These are phyloP conservation scores for Poecilia wingei DNA, from an alignment of 2,797 vertebrate genomes.

Conservation along the genomic window DNA sequence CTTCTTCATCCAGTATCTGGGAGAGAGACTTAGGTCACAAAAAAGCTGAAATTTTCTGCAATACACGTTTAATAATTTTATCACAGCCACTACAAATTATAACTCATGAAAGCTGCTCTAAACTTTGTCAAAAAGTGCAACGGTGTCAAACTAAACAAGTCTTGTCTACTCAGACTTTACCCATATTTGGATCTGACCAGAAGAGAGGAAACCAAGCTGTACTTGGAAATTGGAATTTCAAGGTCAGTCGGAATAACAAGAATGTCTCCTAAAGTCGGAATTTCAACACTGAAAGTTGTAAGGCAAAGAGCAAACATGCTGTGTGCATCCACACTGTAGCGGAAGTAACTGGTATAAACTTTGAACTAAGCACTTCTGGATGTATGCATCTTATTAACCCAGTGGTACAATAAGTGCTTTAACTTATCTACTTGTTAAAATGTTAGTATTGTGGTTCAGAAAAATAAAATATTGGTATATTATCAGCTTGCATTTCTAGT, in stretches of 20 bases:
- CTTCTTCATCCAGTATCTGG: neutral
- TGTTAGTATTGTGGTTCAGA: neutral
- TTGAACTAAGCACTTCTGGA: neutral
- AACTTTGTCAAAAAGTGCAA: neutral
- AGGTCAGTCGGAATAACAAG: neutral
- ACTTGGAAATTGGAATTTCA: neutral
- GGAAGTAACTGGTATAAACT: neutral
- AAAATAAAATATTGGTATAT: neutral
- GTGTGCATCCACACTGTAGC: neutral
- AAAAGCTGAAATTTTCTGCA: neutral
- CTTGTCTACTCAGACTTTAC: neutral
- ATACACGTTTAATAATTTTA: neutral
- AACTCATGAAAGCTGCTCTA: neutral
- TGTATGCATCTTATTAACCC: neutral
- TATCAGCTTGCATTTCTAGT: neutral
- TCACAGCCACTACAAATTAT: neutral
- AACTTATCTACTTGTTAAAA: neutral
- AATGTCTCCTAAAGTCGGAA: neutral
- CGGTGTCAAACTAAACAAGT: neutral
- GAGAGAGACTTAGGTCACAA: neutral
- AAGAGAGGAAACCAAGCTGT: neutral
- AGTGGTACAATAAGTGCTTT: neutral
- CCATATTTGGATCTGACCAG: neutral
- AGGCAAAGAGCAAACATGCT: neutral
- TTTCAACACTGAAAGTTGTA: neutral